Percentiles rank a stretch among this genome's conserved stretches.
Conservation (phyloP, 2,113 vertebrate genomes). For the Grammomys surdaster region DNA sequence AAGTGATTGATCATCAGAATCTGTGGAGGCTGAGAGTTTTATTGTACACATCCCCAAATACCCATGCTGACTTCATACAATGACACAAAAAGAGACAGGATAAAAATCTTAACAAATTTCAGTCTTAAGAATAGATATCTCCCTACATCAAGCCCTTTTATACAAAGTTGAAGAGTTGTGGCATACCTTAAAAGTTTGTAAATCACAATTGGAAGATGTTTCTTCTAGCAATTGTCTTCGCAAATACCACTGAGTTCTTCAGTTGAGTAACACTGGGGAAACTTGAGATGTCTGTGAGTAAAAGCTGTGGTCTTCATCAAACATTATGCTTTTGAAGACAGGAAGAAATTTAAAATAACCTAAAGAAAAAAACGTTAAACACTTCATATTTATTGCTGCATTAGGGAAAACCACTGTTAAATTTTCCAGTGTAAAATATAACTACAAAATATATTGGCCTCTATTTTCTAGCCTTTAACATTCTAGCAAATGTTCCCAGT, state of each 20-base stretch:
- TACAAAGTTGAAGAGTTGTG: constrained; percentile 60
- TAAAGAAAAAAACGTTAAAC: constrained; percentile 14
- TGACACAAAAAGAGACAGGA: constrained; percentile 50
- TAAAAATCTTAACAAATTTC: constrained; percentile 65
- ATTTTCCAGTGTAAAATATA: constrained; percentile 12
- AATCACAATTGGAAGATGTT: constrained; percentile 45
- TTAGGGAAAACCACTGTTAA: not conserved
- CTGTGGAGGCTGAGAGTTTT: constrained; percentile 64
- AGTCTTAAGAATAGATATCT: constrained; percentile 59
- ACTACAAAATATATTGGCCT: not conserved
- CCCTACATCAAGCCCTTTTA: constrained; percentile 57
- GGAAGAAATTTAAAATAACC: constrained; percentile 30
- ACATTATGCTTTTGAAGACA: constrained; percentile 33
- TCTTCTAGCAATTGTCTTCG: constrained; percentile 37
- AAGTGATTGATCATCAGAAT: constrained; percentile 60
- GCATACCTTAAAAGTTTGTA: constrained; percentile 37
- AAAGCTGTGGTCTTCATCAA: not conserved
- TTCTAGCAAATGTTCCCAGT: not conserved
- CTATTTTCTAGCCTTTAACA: not conserved
- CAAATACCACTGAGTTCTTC: not conserved
- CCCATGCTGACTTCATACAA: constrained; percentile 70
- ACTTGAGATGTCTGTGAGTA: not conserved
- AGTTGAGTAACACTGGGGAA: too few species aligned
- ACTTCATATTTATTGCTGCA: not conserved
- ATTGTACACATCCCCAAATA: constrained; percentile 57